Percentiles rank a stretch among this genome's conserved stretches.
Evolutionary conservation across 1,140 invertebrate species (phyloP).

Genomic region (Drusus annulatus): DNA sequence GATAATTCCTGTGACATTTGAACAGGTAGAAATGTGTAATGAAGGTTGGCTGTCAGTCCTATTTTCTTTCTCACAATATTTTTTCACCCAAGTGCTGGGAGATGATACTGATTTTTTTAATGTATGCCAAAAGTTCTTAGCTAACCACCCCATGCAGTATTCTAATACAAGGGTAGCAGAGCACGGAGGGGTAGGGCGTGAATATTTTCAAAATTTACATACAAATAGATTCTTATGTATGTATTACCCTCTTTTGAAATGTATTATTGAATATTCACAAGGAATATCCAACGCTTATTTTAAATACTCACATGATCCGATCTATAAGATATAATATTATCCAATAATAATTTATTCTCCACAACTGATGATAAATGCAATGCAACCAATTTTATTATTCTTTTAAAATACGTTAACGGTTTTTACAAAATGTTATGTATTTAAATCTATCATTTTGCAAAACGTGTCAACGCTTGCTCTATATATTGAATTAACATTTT

Average conservation of each 20-base stretch:
- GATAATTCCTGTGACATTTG: background rate
- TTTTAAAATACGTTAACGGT: no score
- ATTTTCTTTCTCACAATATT: slow-evolving; percentile 12
- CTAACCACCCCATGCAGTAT: slow-evolving; percentile 21
- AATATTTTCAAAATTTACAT: slow-evolving; percentile 32
- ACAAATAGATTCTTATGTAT: slow-evolving; percentile 41
- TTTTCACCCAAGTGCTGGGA: slow-evolving; percentile 13
- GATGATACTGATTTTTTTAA: slow-evolving; percentile 41
- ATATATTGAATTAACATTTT: no score
- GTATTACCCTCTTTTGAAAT: slow-evolving; percentile 21
- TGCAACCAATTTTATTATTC: no score
- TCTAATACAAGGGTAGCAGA: slow-evolving; percentile 8
- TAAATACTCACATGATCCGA: no score
- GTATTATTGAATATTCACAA: no score
- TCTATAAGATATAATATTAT: no score
- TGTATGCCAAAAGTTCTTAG: slow-evolving; percentile 31
- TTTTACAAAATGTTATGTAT: no score
- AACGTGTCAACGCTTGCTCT: no score
- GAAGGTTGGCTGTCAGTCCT: slow-evolving; percentile 21
- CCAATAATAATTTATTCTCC: no score
- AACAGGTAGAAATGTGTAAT: slow-evolving; percentile 42
- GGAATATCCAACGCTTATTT: no score
- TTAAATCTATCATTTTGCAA: no score
- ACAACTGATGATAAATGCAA: no score
- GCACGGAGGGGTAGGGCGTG: slow-evolving; percentile 23